A percentile compares a stretch with the other conserved stretches of the same genome.
Evolutionary conservation across 2,888 invertebrate species (phyloP).

Genomic region (Aphodius sticticus): DNA sequence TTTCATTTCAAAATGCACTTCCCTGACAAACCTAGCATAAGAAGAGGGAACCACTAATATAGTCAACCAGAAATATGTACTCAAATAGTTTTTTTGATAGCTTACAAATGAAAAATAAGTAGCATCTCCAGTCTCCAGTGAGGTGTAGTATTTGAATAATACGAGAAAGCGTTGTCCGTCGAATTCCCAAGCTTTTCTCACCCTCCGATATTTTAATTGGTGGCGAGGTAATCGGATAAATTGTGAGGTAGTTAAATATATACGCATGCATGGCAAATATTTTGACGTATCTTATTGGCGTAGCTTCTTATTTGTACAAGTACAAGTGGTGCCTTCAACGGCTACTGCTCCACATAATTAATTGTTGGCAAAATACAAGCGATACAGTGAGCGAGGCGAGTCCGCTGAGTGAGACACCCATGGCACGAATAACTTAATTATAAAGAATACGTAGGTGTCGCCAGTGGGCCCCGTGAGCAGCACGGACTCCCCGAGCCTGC

Average conservation of each 20-base stretch:
- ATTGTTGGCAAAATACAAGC: not conserved
- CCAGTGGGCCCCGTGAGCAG: slow-evolving; percentile 11
- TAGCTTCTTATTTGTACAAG: not conserved
- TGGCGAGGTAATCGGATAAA: not conserved
- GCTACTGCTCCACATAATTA: slow-evolving; percentile 4
- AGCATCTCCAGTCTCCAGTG: not conserved
- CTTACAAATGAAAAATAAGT: too few species aligned
- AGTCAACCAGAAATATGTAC: too few species aligned
- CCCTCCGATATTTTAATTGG: not conserved
- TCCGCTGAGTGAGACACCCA: not conserved
- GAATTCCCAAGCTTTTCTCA: not conserved
- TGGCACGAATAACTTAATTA: slow-evolving; percentile 37
- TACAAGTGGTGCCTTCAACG: not conserved
- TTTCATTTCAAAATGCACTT: too few species aligned
- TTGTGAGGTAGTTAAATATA: not conserved
- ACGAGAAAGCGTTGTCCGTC: not conserved
- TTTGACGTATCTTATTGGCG: not conserved
- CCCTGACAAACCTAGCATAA: too few species aligned
- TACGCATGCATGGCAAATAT: not conserved
- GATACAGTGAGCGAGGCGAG: not conserved
- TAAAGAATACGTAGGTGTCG: slow-evolving; percentile 36
- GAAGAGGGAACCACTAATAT: too few species aligned
- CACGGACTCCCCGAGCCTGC: slow-evolving; percentile 16
- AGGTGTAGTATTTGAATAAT: not conserved
- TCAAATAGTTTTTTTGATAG: too few species aligned